phyloP scores from a whole-genome alignment of 2,797 vertebrate species.

The Pipistrellus nathusii region DNA sequence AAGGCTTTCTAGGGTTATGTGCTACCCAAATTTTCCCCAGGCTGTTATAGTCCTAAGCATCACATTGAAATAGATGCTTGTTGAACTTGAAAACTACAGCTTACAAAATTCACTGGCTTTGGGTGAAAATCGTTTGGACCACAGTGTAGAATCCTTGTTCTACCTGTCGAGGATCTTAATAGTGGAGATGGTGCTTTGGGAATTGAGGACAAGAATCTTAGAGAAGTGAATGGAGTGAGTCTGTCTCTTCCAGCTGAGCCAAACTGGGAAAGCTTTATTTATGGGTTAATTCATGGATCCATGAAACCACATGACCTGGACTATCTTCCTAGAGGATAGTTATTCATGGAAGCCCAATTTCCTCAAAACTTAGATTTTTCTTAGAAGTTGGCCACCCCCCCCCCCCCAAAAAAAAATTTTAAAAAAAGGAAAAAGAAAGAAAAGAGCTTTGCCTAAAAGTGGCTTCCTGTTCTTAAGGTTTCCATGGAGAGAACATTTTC shows the following conservation, averaged over 20 bases:
- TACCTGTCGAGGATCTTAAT: neutral
- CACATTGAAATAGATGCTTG: neutral
- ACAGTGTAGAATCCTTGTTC: neutral
- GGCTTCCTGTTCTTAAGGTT: constrained; percentile 67
- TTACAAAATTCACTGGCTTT: neutral
- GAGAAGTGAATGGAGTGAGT: neutral
- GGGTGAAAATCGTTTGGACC: neutral
- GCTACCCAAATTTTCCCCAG: neutral
- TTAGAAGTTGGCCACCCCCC: constrained; percentile 14
- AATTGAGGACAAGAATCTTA: neutral
- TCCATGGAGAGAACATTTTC: constrained; percentile 63
- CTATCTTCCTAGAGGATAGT: neutral
- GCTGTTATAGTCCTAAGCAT: neutral
- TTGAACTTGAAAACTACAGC: neutral
- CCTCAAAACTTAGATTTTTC: constrained; percentile 63
- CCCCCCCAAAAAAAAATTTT: neutral
- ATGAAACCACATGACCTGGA: constrained; percentile 3
- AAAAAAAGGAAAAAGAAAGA: neutral
- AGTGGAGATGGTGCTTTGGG: neutral
- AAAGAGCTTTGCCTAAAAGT: constrained; percentile 63
- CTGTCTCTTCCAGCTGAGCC: neutral
- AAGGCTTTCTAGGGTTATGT: neutral
- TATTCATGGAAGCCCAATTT: constrained; percentile 41
- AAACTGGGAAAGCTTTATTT: neutral
- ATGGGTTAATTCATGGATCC: constrained; percentile 46